These are phyloP conservation scores for Saxidomus purpurata DNA, from an alignment of 1,140 invertebrate genomes.

Conservation along the genomic window DNA sequence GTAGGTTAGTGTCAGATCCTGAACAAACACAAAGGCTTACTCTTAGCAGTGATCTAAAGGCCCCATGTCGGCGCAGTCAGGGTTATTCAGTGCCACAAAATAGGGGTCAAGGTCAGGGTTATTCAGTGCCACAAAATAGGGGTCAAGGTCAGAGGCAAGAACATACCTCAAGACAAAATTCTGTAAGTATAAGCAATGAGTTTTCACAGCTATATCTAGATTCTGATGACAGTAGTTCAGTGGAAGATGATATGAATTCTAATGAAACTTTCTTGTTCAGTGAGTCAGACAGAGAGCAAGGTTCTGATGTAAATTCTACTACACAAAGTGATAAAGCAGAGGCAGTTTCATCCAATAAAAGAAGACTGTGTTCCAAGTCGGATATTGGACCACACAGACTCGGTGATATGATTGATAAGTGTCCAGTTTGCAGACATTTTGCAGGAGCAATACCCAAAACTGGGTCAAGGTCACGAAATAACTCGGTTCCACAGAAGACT, in stretches of 20 bases:
- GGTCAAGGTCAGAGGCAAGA: background rate
- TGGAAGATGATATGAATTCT: background rate
- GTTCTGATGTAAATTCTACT: background rate
- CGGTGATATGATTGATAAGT: background rate
- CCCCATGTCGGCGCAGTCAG: background rate
- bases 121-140: background rate
- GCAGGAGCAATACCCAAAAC: background rate
- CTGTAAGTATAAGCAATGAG: background rate
- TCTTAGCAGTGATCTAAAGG: background rate
- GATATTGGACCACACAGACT: background rate
- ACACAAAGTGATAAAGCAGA: background rate
- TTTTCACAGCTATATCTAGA: background rate
- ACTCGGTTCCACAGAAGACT: background rate
- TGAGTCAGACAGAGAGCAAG: background rate
- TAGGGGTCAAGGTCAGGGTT: background rate
- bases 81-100: background rate
- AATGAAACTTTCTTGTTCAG: background rate
- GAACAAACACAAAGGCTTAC: conserved; percentile 10
- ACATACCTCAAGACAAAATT: background rate
- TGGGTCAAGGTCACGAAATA: background rate
- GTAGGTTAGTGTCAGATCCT: background rate
- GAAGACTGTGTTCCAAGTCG: background rate
- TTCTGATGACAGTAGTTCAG: background rate
- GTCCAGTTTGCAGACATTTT: background rate
- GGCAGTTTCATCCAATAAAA: background rate